Conservation (phyloP, 2,888 invertebrate species). For the Mesoligia furuncula region DNA sequence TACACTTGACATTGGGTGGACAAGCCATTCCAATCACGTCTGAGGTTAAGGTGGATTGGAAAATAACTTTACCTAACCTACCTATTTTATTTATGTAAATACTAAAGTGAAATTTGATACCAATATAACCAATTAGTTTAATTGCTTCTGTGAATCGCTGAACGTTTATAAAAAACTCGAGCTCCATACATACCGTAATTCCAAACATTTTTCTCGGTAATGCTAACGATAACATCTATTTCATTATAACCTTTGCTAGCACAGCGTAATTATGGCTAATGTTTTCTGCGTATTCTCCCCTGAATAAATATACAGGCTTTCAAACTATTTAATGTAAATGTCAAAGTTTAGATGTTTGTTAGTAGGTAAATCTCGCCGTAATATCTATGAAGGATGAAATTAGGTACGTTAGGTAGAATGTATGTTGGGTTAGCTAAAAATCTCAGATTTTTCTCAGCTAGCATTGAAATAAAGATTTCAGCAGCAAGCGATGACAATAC, state of each 20-base stretch:
- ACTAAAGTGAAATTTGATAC: constrained; percentile 24
- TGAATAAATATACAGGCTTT: constrained; percentile 30
- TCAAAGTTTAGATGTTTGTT: constrained; percentile 24
- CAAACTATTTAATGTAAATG: constrained; percentile 24
- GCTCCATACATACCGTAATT: constrained; percentile 14
- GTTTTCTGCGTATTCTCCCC: constrained; percentile 48
- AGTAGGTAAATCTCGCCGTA: constrained; percentile 14
- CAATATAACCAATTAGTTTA: constrained; percentile 48
- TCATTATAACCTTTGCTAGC: constrained; percentile 29
- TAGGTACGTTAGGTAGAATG: neutral
- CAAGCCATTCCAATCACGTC: constrained; percentile 62
- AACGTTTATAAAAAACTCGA: constrained; percentile 17
- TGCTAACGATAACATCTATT: constrained; percentile 42
- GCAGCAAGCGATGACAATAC: constrained; percentile 26
- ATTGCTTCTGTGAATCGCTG: constrained; percentile 34
- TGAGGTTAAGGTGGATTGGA: constrained; percentile 50
- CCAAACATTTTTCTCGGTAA: constrained; percentile 42
- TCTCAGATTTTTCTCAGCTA: neutral
- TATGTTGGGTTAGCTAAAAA: neutral
- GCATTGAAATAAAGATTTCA: constrained; percentile 16
- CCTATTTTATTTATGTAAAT: constrained; percentile 14
- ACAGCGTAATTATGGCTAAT: constrained; percentile 35
- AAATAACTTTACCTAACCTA: constrained; percentile 17
- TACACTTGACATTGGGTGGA: constrained; percentile 82
- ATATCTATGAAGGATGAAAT: constrained; percentile 24